Evolutionary conservation across 35 echinoderm and acorn worm species (phyloP).

Genomic region (Ptychodera flava): DNA sequence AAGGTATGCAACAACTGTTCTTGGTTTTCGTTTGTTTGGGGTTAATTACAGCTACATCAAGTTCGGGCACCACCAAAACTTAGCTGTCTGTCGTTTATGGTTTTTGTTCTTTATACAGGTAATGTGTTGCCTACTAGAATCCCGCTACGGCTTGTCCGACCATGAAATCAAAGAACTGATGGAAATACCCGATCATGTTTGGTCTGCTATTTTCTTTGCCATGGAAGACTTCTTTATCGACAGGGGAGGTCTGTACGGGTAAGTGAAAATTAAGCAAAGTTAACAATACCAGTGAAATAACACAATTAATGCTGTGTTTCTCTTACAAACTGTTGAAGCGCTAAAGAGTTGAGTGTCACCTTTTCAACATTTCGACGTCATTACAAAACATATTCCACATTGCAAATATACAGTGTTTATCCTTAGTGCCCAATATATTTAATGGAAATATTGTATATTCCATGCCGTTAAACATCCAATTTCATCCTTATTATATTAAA

Average conservation of each 20-base stretch:
- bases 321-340: not conserved
- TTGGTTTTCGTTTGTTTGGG: not conserved
- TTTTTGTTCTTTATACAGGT: constrained; percentile 13
- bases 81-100: not conserved
- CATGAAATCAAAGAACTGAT: constrained; percentile 46
- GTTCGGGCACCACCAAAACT: not conserved
- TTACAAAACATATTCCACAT: not conserved
- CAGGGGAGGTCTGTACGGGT: constrained; percentile 59
- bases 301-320: not conserved
- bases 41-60: not conserved
- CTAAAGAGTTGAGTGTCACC: not conserved
- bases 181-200: constrained; percentile 29
- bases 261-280: not conserved
- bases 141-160: constrained; percentile 48
- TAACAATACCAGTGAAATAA: too few species aligned
- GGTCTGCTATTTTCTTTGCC: constrained; percentile 56
- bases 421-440: too few species aligned
- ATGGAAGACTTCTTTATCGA: constrained; percentile 53
- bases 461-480: too few species aligned
- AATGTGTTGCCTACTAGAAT: constrained; percentile 52
- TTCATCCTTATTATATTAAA: too few species aligned
- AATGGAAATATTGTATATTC: too few species aligned
- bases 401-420: too few species aligned
- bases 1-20: constrained; percentile 18
- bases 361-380: not conserved